A percentile compares a stretch with the other conserved stretches of the same genome.
Evolutionary conservation across 2,797 vertebrate genomes (phyloP).

Genomic region (Tolypeutes matacus): DNA sequence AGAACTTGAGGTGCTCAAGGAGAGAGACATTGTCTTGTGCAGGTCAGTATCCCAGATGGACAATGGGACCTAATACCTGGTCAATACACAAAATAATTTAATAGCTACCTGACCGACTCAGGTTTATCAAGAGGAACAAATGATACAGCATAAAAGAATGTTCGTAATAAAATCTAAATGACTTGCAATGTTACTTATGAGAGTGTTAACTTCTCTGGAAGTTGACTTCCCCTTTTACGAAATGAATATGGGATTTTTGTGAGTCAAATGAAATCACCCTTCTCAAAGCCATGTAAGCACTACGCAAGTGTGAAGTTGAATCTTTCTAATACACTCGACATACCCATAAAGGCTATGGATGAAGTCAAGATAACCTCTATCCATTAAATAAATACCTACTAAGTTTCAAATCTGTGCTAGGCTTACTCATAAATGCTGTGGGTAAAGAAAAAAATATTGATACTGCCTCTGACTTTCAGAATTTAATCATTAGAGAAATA

Average conservation of each 20-base stretch:
- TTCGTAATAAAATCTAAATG: background rate
- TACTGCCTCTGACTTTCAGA: background rate
- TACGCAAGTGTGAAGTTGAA: background rate
- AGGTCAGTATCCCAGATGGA: background rate
- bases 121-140: background rate
- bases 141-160: background rate
- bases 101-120: background rate
- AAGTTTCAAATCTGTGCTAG: background rate
- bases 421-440: background rate
- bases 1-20: background rate
- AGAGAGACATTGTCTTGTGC: background rate
- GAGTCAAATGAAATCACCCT: background rate
- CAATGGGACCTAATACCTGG: background rate
- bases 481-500: conserved; percentile 32
- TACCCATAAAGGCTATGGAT: background rate
- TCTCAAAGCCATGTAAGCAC: background rate
- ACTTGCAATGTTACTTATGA: background rate
- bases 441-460: background rate
- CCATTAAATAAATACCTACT: background rate
- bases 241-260: background rate
- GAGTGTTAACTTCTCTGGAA: background rate
- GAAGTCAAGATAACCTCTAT: background rate
- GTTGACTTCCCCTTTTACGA: background rate
- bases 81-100: background rate
- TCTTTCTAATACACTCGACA: background rate